Evolutionary conservation across 2,888 invertebrate species (phyloP), one percentile per base, ranked within the genome.

Genomic region (Pyrrhosoma nymphula): DNA sequence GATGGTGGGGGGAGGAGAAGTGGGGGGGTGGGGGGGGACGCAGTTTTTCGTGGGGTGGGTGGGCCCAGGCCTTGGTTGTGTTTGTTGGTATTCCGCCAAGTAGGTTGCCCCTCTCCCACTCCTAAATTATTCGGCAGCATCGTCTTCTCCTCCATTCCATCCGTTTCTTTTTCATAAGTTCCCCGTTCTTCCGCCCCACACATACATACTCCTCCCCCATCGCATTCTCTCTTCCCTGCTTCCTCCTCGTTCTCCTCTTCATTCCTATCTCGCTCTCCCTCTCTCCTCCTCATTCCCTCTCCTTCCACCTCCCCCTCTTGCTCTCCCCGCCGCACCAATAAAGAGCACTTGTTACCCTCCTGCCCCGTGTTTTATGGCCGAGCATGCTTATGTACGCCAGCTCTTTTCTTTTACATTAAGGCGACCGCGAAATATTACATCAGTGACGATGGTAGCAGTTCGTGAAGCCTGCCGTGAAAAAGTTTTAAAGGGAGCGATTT

Each of bases 61-160:
- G 23, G n/a, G 56, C 26, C 20, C 12, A 60, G 14, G 89, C 88
- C 88, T 39, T 18, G 47, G 55, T 18, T 56, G 91, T 91, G 91
- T 91, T 91, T 93, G 93, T 93, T 93, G 93, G 93, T 93, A 93
- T 93, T 93, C 93, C 69, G 63, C 93, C 93, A 93, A 93, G 93
- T 93, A 75, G 93, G 93, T 47, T 88, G 39, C 91, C 39, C 69
- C 93, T 69, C 93, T 47, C 26, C 47, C 55, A 35, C 63, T 69
- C 39, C 75, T 93, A 93, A 93, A 93, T 93, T 93, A 93, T 93
- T 93, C 93, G 63, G 69, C 20, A 75, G 69, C 93, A 26, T 47
- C 93, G n/a, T 93, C 93, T 93, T 93, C 47, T 69, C 69, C 69
- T 82, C 82, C 82, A 82, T 82, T 82, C 89, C 89, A 55, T 89